Percentiles rank a stretch among this genome's conserved stretches.
These are phyloP conservation scores for Latheticus oryzae DNA, from an alignment of 2,888 invertebrate genomes.

Conservation along the genomic window DNA sequence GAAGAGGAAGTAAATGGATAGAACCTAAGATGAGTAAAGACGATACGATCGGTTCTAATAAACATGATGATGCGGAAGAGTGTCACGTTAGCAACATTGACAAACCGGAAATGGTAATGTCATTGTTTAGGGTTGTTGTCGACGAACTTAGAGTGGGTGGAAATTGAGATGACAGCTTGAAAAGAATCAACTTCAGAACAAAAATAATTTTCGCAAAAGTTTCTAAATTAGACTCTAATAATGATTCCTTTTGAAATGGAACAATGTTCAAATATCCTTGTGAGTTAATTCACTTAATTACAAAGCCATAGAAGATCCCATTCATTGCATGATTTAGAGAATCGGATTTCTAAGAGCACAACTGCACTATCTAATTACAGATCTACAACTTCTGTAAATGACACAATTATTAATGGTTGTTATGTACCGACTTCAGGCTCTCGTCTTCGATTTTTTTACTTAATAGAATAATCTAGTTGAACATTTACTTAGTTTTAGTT, in stretches of 20 bases:
- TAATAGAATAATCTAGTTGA: not conserved
- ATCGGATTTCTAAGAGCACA: constrained; percentile 26
- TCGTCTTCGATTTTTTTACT: not conserved
- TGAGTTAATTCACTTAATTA: constrained; percentile 25
- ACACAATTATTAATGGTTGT: constrained; percentile 12
- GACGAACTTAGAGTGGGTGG: constrained; percentile 6
- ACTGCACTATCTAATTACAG: constrained; percentile 25
- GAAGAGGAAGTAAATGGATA: not conserved
- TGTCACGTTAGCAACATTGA: constrained; percentile 18
- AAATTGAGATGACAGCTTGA: constrained; percentile 15
- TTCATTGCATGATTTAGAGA: constrained; percentile 4
- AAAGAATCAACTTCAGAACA: too few species aligned
- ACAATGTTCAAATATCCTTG: too few species aligned
- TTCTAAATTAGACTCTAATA: too few species aligned
- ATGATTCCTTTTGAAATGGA: too few species aligned
- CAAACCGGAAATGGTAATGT: constrained; percentile 18
- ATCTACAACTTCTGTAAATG: constrained; percentile 9
- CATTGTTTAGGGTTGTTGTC: constrained; percentile 2
- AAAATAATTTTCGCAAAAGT: too few species aligned
- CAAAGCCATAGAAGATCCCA: constrained; percentile 11
- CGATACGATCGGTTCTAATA: constrained; percentile 22
- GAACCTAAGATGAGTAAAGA: constrained; percentile 10
- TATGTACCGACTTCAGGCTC: constrained; percentile 1
- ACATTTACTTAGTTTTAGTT: not conserved
- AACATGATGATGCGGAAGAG: constrained; percentile 16